Evolutionary conservation across 2,797 vertebrate species (phyloP).

Genomic region (Podarcis siculus): DNA sequence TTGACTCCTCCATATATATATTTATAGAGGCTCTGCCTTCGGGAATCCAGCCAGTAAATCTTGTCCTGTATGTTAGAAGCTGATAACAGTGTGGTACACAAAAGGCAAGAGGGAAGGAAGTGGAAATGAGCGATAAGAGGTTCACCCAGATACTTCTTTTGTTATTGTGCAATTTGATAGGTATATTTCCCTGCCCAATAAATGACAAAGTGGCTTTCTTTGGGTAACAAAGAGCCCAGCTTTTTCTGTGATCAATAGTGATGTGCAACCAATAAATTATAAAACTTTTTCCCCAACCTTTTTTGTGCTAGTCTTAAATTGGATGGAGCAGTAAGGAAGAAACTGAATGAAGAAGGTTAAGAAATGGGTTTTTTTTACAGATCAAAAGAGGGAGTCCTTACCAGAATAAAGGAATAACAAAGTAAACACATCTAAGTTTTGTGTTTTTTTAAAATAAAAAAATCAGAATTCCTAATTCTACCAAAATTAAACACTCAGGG

Average conservation of each 20-base stretch:
- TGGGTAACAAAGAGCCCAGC: not conserved
- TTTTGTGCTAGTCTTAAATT: not conserved
- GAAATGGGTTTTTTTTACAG: not conserved
- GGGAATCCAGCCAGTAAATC: slow-evolving; percentile 29
- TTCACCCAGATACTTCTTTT: not conserved
- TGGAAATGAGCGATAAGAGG: not conserved
- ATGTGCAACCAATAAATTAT: slow-evolving; percentile 7
- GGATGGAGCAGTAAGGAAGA: not conserved
- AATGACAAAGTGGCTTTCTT: not conserved
- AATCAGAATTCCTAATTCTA: not conserved
- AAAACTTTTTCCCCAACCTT: not conserved
- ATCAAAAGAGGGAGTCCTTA: not conserved
- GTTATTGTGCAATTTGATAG: not conserved
- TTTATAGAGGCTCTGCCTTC: slow-evolving; percentile 12
- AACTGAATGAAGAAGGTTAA: not conserved
- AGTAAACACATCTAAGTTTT: not conserved
- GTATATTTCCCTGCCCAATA: not conserved
- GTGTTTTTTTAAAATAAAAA: not conserved
- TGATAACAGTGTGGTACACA: not conserved
- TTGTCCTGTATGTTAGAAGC: not conserved
- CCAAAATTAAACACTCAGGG: not conserved
- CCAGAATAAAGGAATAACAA: not conserved
- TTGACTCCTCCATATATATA: not conserved
- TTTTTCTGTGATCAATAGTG: slow-evolving; percentile 8
- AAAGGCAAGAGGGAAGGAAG: not conserved